phyloP scores from a whole-genome alignment of 2,888 invertebrate genomes.

The Hydrotaea cyrtoneurina region DNA sequence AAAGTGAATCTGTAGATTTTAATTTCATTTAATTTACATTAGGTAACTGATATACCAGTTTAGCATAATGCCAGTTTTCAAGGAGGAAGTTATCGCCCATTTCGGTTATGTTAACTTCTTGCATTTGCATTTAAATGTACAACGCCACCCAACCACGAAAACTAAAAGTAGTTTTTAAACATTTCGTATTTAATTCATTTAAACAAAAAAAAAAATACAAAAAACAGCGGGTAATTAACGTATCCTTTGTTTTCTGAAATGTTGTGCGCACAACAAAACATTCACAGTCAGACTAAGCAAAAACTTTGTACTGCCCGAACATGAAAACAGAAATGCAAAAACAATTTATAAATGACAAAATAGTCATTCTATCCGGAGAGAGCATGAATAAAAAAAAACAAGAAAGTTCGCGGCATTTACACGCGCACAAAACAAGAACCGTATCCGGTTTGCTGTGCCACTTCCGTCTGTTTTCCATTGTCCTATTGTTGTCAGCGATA shows the following conservation, averaged over 20 bases:
- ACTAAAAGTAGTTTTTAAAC: not conserved
- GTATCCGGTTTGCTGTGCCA: not conserved
- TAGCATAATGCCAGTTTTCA: too few species aligned
- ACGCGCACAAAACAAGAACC: not conserved
- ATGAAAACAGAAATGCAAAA: not conserved
- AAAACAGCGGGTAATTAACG: conserved; percentile 24
- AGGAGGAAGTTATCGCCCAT: too few species aligned
- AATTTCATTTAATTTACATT: too few species aligned
- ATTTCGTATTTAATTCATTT: conserved; percentile 1
- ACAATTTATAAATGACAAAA: not conserved
- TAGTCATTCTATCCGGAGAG: not conserved
- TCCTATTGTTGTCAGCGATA: not conserved
- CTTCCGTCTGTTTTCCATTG: not conserved
- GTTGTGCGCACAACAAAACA: conserved; percentile 2
- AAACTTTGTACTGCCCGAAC: not conserved
- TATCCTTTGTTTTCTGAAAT: not conserved
- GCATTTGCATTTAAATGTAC: not conserved
- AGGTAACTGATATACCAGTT: too few species aligned
- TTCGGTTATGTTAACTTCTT: not conserved
- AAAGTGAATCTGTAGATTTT: too few species aligned
- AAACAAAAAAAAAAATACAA: not conserved
- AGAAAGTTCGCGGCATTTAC: not conserved
- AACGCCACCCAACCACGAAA: not conserved
- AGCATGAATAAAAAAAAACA: not conserved
- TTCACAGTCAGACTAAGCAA: not conserved